Evolutionary conservation across 1,140 invertebrate genomes (phyloP).

Genomic region (Semibalanus balanoides): DNA sequence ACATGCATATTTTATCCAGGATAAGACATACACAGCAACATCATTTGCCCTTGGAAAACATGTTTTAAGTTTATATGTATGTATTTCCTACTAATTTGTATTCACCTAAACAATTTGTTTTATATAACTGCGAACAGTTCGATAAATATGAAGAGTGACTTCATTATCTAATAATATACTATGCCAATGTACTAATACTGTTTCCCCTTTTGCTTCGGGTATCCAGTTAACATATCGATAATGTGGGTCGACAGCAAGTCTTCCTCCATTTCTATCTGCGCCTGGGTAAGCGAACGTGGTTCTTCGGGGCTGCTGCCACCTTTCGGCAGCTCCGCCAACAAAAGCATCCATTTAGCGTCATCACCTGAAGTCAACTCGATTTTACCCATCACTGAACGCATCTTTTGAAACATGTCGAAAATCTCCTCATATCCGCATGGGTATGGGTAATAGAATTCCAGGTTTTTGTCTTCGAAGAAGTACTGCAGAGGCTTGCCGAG

Average conservation of each 20-base stretch:
- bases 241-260: not conserved
- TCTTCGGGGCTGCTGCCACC: not conserved
- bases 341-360: not conserved
- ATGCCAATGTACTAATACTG: not conserved
- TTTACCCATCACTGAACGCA: not conserved
- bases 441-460: not conserved
- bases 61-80: too few species aligned
- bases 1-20: too few species aligned
- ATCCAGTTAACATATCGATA: not conserved
- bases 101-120: too few species aligned
- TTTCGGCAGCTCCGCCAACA: not conserved
- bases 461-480: not conserved
- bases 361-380: not conserved
- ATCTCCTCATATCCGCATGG: not conserved
- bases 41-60: too few species aligned
- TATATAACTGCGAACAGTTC: too few species aligned
- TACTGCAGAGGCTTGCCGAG: not conserved
- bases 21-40: too few species aligned
- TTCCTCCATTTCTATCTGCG: not conserved
- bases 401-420: not conserved
- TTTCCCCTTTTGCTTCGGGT: not conserved
- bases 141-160: too few species aligned
- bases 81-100: too few species aligned
- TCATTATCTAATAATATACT: too few species aligned
- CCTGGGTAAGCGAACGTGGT: not conserved